Base-by-base conservation (phyloP, 1,140 invertebrate genomes). In the Leptinotarsa texana region DNA sequence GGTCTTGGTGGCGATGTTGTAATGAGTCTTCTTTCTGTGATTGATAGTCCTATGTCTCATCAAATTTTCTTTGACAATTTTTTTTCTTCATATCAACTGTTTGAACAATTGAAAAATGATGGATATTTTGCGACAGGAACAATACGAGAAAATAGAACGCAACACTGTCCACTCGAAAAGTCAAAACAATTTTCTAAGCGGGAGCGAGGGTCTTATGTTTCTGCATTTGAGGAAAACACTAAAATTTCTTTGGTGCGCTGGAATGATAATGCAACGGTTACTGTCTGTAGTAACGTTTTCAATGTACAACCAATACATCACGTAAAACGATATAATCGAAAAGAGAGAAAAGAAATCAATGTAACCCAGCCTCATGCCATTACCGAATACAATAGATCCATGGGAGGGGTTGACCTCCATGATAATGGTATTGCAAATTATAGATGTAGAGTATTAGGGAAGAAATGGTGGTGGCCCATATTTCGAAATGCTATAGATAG, bases 401-500 rank as follows among this genome's bases (percentile, higher is more conserved):
- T 83, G 81, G 79, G 77, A 70, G 75, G 80, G 8, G 81, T 82
- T 47, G 77, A 83, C 75, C 70, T 79, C 27, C 80, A 81, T 74
- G 83, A 82, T 27, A 27, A 79, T 74, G 78, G 71, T 48, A 73
- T 82, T 51, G 78, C 75, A n/a, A 80, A 84, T 67, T 83, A 83
- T 65, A 71, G 79, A 72, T 79, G 77, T 51, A 74, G 71, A 21
- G 73, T 83, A 65, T 61, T 75, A 72, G 77, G 77, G 48, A 83
- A 84, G 74, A 83, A 84, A 76, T 82, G 82, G 81, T 83, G 81
- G 80, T 83, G 79, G 80, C 79, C 75, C 13, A 61, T 83, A 22
- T 82, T 83, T 75, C 68, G 68, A 49, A 79, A 80, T 68, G 66
- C 71, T 62, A 57, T 83, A 65, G 75, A 82, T 73, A 81, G 65